These are phyloP conservation scores for Synanthedon vespiformis DNA, from an alignment of 2,888 invertebrate genomes.

Conservation along the genomic window DNA sequence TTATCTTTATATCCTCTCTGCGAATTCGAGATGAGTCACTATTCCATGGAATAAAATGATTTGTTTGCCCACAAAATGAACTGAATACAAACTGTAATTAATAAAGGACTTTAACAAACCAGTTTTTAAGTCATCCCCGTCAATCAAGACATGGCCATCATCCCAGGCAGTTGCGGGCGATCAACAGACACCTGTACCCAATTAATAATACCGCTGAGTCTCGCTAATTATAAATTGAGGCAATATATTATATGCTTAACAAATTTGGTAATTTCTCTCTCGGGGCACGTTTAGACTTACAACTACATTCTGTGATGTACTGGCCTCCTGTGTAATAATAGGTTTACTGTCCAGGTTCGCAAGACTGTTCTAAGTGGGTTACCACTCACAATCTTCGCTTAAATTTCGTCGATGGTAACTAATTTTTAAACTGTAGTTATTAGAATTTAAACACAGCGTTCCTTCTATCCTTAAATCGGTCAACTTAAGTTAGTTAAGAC, in stretches of 20 bases:
- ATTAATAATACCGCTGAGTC: conserved; percentile 18
- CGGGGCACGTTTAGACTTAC: conserved; percentile 15
- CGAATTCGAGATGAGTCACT: no score
- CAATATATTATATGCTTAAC: conserved; percentile 35
- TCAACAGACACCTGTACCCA: conserved; percentile 31
- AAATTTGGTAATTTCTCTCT: conserved; percentile 28
- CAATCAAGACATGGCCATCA: conserved; percentile 20
- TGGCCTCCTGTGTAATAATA: not conserved
- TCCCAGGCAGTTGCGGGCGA: conserved; percentile 11
- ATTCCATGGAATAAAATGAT: no score
- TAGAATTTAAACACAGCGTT: no score
- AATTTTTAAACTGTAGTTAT: no score
- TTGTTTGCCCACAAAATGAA: no score
- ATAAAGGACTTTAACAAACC: conserved; percentile 6
- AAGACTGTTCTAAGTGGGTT: conserved; percentile 1
- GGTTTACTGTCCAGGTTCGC: not conserved
- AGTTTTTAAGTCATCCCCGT: conserved; percentile 19
- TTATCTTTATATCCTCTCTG: no score
- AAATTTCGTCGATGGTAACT: no score
- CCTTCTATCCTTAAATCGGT: no score
- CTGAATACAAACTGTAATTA: not conserved
- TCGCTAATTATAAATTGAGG: conserved; percentile 43
- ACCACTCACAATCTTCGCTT: no score
- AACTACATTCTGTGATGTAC: not conserved
- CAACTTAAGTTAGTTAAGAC: no score